phyloP scores from a whole-genome alignment of 1,140 invertebrate genomes.

The Tenebrio molitor region DNA sequence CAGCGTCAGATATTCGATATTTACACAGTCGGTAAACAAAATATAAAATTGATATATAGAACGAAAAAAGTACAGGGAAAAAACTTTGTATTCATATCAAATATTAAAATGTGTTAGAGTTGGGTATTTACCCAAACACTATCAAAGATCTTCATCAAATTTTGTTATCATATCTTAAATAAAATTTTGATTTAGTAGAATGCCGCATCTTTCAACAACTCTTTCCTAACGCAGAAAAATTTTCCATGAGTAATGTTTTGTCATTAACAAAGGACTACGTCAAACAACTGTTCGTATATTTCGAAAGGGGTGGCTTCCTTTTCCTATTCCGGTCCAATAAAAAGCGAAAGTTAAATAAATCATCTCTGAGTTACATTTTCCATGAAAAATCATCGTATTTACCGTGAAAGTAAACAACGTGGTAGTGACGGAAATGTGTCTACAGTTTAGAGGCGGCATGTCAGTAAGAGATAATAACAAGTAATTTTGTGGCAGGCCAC shows the following conservation, averaged over 20 bases:
- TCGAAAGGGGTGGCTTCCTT: constrained; percentile 27
- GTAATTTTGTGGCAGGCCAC: too few species aligned
- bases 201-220: too few species aligned
- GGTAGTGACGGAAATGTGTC: neutral
- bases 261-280: too few species aligned
- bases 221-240: neutral
- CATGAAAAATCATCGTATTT: neutral
- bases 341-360: neutral
- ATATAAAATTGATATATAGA: constrained; percentile 15
- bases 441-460: neutral
- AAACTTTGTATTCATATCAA: constrained; percentile 2
- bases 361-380: neutral
- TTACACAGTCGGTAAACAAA: constrained; percentile 6
- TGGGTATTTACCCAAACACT: constrained; percentile 2
- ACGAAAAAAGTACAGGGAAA: constrained; percentile 11
- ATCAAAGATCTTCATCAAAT: neutral
- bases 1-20: constrained; percentile 14
- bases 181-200: neutral
- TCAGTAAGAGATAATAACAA: too few species aligned
- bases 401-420: neutral
- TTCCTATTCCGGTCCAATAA: constrained; percentile 29
- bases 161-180: neutral
- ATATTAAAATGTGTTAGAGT: constrained; percentile 8
- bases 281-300: too few species aligned
- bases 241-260: too few species aligned